Conservation (phyloP, 2,113 vertebrate species). For the Scatophagus argus region DNA sequence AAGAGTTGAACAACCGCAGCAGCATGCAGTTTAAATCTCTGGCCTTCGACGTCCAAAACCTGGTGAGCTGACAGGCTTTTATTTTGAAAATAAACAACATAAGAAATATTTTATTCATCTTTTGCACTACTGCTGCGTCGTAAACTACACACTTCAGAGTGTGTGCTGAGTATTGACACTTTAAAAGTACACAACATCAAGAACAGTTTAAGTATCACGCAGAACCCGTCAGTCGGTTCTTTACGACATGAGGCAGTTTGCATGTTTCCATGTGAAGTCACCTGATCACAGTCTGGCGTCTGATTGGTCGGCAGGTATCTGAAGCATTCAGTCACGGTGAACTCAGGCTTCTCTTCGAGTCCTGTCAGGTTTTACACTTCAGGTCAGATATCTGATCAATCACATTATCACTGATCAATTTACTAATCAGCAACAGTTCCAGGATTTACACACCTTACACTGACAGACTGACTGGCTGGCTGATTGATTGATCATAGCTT, state of each 20-base stretch:
- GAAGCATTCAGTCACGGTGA: conserved; percentile 54
- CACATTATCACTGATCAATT: not conserved
- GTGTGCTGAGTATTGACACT: not conserved
- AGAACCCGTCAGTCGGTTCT: too few species aligned
- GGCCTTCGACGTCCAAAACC: conserved; percentile 76
- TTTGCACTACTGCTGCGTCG: too few species aligned
- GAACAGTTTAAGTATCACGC: not conserved
- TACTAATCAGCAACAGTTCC: not conserved
- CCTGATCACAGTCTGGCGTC: conserved; percentile 9
- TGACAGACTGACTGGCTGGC: not conserved
- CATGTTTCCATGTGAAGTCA: not conserved
- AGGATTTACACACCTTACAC: too few species aligned
- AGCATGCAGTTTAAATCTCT: conserved; percentile 76
- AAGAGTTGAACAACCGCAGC: conserved; percentile 78
- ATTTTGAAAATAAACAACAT: conserved; percentile 1
- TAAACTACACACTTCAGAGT: too few species aligned
- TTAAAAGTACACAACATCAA: not conserved
- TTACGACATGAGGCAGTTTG: too few species aligned
- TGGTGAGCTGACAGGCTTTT: conserved; percentile 56
- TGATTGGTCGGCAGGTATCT: conserved; percentile 73
- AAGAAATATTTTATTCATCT: too few species aligned
- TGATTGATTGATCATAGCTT: not conserved
- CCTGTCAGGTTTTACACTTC: conserved; percentile 74
- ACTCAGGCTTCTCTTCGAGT: conserved; percentile 57
- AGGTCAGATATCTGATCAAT: conserved; percentile 67